These are phyloP conservation scores for Manis pentadactyla DNA, from an alignment of 2,797 vertebrate genomes.

Conservation along the genomic window DNA sequence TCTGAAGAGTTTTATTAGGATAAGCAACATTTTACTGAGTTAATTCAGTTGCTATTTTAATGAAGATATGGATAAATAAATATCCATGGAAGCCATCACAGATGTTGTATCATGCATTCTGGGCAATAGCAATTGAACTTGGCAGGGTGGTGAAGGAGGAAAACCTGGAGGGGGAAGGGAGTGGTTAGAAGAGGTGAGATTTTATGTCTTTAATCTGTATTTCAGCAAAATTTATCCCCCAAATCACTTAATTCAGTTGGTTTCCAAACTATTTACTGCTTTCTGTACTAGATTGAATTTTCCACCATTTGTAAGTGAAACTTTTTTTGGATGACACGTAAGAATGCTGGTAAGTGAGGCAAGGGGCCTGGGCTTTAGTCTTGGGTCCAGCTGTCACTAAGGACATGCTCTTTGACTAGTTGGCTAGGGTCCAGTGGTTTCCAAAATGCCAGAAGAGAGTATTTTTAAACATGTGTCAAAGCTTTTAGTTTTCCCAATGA, in stretches of 20 bases:
- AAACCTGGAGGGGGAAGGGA: not conserved
- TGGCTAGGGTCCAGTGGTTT: not conserved
- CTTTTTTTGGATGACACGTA: not conserved
- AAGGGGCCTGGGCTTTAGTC: not conserved
- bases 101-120: slow-evolving; percentile 78
- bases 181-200: not conserved
- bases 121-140: slow-evolving; percentile 10
- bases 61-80: slow-evolving; percentile 83
- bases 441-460: not conserved
- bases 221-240: slow-evolving; percentile 26
- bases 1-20: slow-evolving; percentile 82
- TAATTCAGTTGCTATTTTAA: slow-evolving; percentile 82
- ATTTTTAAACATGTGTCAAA: not conserved
- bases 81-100: slow-evolving; percentile 76
- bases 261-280: not conserved
- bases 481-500: not conserved
- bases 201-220: slow-evolving; percentile 43
- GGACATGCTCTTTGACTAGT: not conserved
- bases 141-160: not conserved
- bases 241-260: not conserved
- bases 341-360: not conserved
- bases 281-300: not conserved
- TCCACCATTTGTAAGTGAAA: not conserved
- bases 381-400: not conserved
- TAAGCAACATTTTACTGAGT: slow-evolving; percentile 84